A percentile compares a stretch with the other conserved stretches of the same genome.
Evolutionary conservation across 2,113 vertebrate species (phyloP).

Genomic region (Corythornis madagascariensis): DNA sequence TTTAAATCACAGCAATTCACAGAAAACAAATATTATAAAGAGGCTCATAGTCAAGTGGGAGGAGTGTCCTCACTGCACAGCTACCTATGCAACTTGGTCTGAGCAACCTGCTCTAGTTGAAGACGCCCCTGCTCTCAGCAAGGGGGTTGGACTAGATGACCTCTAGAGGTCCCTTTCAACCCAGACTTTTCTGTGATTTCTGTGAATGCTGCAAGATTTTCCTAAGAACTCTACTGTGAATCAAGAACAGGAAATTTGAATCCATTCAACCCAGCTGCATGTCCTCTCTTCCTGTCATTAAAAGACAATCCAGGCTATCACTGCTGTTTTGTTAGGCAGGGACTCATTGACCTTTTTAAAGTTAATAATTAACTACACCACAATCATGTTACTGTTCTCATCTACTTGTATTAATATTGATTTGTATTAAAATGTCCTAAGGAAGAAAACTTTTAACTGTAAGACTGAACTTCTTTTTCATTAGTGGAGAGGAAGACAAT

Average conservation of each 20-base stretch:
- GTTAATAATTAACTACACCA: background rate
- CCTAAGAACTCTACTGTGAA: background rate
- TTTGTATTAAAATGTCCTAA: conserved; percentile 1
- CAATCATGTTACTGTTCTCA: conserved; percentile 26
- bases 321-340: background rate
- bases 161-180: too few relatives aligned
- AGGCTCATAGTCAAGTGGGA: background rate
- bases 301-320: background rate
- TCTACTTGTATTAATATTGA: background rate
- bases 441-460: background rate
- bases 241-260: background rate
- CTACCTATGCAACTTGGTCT: too few relatives aligned
- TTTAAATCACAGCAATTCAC: background rate
- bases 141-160: too few relatives aligned
- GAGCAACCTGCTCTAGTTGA: too few relatives aligned
- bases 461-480: background rate
- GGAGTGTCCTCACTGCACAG: background rate
- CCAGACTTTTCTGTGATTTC: too few relatives aligned
- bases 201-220: accelerated
- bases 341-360: background rate
- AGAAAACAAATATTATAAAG: background rate
- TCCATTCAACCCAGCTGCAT: background rate
- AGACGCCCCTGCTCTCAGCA: too few relatives aligned
- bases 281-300: background rate
- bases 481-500: conserved; percentile 24